A percentile compares a stretch with the other conserved stretches of the same genome.
Conservation (phyloP, 2,888 invertebrate genomes). For the Mayetiola destructor region DNA sequence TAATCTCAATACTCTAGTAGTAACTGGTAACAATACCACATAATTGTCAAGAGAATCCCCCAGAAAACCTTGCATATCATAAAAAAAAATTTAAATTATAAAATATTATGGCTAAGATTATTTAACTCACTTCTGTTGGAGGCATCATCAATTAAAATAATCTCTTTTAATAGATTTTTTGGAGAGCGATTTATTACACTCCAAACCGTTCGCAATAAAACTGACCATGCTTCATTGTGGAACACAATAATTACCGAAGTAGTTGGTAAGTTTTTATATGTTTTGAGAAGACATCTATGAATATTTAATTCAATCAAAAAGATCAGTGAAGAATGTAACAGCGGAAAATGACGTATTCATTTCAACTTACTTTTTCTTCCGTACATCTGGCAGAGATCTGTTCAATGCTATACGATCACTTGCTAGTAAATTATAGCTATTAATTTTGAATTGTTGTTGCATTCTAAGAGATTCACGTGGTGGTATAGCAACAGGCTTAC, state of each 20-base stretch:
- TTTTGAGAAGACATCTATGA: conserved; percentile 44
- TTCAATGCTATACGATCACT: conserved; percentile 79
- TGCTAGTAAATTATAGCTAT: conserved; percentile 75
- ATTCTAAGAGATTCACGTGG: conserved; percentile 59
- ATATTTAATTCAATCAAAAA: not conserved
- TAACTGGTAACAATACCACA: conserved; percentile 44
- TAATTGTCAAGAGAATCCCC: conserved; percentile 51
- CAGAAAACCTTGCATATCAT: conserved; percentile 44
- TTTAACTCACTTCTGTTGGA: conserved; percentile 57
- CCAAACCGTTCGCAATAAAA: conserved; percentile 83
- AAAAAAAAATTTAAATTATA: not conserved
- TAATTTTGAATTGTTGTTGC: conserved; percentile 65
- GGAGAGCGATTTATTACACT: conserved; percentile 87
- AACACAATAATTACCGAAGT: conserved; percentile 92
- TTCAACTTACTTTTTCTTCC: conserved; percentile 53
- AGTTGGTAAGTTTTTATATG: conserved; percentile 55
- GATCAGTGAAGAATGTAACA: not conserved
- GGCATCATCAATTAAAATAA: conserved; percentile 79
- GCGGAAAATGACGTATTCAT: not conserved
- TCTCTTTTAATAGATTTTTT: conserved; percentile 55
- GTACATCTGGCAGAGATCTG: conserved; percentile 67
- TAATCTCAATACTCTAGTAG: conserved; percentile 50
- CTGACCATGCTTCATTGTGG: conserved; percentile 99
- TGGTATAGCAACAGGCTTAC: conserved; percentile 63
- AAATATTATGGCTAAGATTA: not conserved